Base-by-base conservation (phyloP, 2,113 vertebrate genomes). In the Menidia beryllina region DNA sequence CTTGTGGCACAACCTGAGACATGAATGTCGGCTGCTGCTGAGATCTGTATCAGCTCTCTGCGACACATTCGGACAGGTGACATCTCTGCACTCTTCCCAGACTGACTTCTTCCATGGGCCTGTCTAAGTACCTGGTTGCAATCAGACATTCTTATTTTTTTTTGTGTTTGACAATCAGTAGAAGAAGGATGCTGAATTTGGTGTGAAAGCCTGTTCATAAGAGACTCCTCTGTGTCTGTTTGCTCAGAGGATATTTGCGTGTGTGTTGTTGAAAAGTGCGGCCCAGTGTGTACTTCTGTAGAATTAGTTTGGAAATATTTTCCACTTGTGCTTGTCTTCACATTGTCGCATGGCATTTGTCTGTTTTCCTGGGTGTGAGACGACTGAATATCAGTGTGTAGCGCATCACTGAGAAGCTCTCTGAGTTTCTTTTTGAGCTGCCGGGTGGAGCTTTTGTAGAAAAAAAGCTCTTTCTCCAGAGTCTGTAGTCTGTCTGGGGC, bases 401-500 rank as follows among this genome's bases (percentile, higher is more conserved):
- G 25, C 21, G 69, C 58, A 67, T 92, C 92, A 56, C 75, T 82
- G 23, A 79, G 57, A 34, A 94, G 30, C 23, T 91, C 91, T 65
- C 90, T 94, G 59, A 97, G 72, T 86, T 96, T 96, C 89, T 94
- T 96, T 84, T 94, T 96, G 70, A 97, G 90, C 45, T 96, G 94
- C 49, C 95, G 93, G 60, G 92, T 95, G n/a, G 91, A 95, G 92
- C 93, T 96, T 92, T 97, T 97, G 86, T 97, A 97, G 91, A 95
- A 97, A 86, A 95, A 95, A 68, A 97, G 92, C 45, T 98, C 95
- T 84, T 94, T 97, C 91, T 97, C 95, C 74, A 97, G 81, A 73
- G 94, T 90, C 75, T 96, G 94, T 24, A 96, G 82, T 90, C 93
- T 95, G n/a, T 87, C 85, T 87, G 94, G 93, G 52, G 92, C 85